phyloP scores from a whole-genome alignment of 2,113 vertebrate species.

The Ciconia boyciana region DNA sequence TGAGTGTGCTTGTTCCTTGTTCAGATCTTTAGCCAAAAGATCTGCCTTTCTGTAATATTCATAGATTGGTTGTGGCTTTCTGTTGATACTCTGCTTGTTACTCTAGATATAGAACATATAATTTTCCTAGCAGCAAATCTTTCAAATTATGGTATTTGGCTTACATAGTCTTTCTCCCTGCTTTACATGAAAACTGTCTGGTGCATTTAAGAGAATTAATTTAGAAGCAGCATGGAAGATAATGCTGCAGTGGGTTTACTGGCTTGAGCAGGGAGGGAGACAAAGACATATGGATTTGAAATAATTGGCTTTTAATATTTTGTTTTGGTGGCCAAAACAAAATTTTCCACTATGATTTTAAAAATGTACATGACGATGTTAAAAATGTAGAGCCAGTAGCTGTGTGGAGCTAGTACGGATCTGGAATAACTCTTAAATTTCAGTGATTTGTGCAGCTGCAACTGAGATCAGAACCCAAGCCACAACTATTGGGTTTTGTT shows the following conservation, averaged over 20 bases:
- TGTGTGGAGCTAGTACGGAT: background rate
- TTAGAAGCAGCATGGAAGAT: background rate
- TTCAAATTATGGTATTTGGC: background rate
- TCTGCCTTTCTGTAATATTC: background rate
- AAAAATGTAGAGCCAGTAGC: background rate
- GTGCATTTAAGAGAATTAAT: background rate
- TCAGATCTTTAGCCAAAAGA: background rate
- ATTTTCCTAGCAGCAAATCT: background rate
- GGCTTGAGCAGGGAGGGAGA: background rate
- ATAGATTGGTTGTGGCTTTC: background rate
- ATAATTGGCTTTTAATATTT: background rate
- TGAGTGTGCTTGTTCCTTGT: background rate
- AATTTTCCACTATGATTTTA: background rate
- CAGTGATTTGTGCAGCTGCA: background rate
- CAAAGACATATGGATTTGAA: background rate
- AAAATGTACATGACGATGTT: background rate
- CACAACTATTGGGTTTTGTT: background rate
- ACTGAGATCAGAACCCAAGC: background rate
- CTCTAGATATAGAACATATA: background rate
- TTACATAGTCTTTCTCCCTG: background rate
- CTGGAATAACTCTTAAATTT: background rate
- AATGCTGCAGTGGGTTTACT: background rate
- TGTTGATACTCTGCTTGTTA: background rate
- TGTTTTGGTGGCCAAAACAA: background rate
- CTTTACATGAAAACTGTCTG: background rate